Evolutionary conservation across 1,140 invertebrate genomes (phyloP).

Genomic region (Nephotettix cincticeps): DNA sequence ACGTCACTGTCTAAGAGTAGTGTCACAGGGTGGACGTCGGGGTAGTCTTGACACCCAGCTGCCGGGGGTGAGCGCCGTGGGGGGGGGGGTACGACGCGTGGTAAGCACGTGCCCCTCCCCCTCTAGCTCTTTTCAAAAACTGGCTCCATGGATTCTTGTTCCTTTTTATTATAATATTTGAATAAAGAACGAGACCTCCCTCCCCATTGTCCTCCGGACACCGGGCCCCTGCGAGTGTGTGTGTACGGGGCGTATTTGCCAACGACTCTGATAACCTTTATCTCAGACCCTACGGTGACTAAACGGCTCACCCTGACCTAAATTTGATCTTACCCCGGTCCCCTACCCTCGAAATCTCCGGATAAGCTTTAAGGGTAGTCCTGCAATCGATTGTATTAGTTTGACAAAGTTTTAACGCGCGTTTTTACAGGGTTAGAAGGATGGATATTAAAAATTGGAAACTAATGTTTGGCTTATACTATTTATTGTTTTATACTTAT

Average conservation of each 20-base stretch:
- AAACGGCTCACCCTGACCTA: constrained; percentile 18
- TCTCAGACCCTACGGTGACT: constrained; percentile 15
- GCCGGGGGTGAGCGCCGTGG: background rate
- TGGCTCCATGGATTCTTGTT: constrained; percentile 31
- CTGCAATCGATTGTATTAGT: too few relatives aligned
- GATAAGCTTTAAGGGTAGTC: too few relatives aligned
- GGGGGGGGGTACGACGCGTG: constrained; percentile 21
- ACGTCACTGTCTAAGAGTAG: too few relatives aligned
- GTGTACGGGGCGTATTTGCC: background rate
- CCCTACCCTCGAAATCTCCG: background rate
- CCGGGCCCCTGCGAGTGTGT: constrained; percentile 3
- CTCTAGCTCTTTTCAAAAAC: constrained; percentile 31
- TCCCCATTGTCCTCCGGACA: constrained; percentile 18
- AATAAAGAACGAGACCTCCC: constrained; percentile 32
- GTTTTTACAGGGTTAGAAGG: too few relatives aligned
- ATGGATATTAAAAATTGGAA: too few relatives aligned
- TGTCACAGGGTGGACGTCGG: too few relatives aligned
- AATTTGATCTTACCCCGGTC: constrained; percentile 4
- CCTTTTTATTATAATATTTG: constrained; percentile 34
- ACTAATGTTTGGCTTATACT: too few relatives aligned
- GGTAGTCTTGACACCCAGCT: too few relatives aligned
- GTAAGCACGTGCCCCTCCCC: constrained; percentile 15
- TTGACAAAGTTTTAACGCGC: too few relatives aligned
- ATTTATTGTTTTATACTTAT: too few relatives aligned
- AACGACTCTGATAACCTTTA: constrained; percentile 9